Conservation (phyloP, 2,888 invertebrate genomes). For the Nesidiocoris tenuis region DNA sequence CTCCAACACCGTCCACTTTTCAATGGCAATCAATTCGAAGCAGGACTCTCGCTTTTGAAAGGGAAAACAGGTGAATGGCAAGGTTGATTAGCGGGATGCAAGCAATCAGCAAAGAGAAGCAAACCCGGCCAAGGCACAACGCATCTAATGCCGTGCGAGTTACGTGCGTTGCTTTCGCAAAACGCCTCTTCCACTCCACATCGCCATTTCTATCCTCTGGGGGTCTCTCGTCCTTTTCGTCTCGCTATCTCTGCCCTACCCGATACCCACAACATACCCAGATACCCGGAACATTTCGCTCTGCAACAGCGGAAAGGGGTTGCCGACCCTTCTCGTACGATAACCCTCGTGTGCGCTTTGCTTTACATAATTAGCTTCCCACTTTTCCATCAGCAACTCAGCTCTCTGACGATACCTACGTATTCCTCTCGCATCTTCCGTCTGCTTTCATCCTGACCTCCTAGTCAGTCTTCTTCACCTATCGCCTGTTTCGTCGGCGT, state of each 20-base stretch:
- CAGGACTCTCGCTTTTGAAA: constrained; percentile 9
- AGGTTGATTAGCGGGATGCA: constrained; percentile 34
- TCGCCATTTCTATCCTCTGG: not conserved
- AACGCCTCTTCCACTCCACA: constrained; percentile 8
- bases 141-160: constrained; percentile 33
- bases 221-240: constrained; percentile 4
- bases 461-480: not conserved
- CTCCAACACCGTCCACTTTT: too few relatives aligned
- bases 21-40: too few relatives aligned
- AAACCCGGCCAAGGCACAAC: constrained; percentile 16
- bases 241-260: not conserved
- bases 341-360: not conserved
- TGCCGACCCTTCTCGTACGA: not conserved
- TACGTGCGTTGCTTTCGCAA: constrained; percentile 33
- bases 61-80: constrained; percentile 36
- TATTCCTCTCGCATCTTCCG: constrained; percentile 15
- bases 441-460: constrained; percentile 2
- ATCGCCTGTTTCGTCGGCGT: constrained; percentile 7
- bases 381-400: constrained; percentile 1
- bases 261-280: not conserved
- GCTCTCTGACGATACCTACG: constrained; percentile 10
- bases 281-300: not conserved
- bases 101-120: constrained; percentile 22
- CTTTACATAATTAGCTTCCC: constrained; percentile 38
- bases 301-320: not conserved